A percentile compares a stretch with the other conserved stretches of the same genome.
These are phyloP conservation scores for Acrocephalus arundinaceus DNA, from an alignment of 2,113 vertebrate genomes.

Conservation along the genomic window DNA sequence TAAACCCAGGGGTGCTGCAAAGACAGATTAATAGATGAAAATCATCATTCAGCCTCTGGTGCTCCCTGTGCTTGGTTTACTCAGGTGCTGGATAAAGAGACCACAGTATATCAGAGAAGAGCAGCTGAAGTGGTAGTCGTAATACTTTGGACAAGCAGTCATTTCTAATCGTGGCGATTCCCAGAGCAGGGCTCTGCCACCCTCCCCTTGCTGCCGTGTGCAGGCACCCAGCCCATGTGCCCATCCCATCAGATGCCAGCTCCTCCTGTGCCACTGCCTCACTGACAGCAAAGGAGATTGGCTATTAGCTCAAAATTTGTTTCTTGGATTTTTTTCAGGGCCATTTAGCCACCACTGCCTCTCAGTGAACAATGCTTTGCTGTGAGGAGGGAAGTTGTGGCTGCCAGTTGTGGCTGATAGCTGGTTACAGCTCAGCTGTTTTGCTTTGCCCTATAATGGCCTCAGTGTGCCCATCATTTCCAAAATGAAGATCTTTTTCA, in stretches of 20 bases:
- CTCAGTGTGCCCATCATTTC: not conserved
- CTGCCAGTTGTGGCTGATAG: not conserved
- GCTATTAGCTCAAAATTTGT: not conserved
- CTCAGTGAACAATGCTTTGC: not conserved
- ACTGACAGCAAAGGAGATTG: not conserved
- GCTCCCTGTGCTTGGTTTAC: not conserved
- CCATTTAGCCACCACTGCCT: fast-evolving
- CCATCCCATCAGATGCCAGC: fast-evolving
- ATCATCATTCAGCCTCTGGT: conserved; percentile 10
- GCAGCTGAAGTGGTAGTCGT: not conserved
- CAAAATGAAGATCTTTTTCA: conserved; percentile 20
- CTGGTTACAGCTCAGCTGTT: not conserved
- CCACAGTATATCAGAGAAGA: not conserved
- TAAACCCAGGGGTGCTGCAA: conserved; percentile 20
- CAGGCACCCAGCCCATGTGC: too few relatives aligned
- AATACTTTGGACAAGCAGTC: conserved; percentile 7
- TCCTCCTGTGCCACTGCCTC: not conserved
- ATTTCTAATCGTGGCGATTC: not conserved
- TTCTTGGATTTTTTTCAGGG: not conserved
- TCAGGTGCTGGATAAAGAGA: not conserved
- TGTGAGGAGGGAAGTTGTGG: not conserved
- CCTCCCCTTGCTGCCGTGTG: not conserved
- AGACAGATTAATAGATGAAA: not conserved
- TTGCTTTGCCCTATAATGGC: conserved; percentile 23
- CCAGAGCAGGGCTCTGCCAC: not conserved